Conservation (phyloP, 1,140 invertebrate genomes). For the Solen grandis region DNA sequence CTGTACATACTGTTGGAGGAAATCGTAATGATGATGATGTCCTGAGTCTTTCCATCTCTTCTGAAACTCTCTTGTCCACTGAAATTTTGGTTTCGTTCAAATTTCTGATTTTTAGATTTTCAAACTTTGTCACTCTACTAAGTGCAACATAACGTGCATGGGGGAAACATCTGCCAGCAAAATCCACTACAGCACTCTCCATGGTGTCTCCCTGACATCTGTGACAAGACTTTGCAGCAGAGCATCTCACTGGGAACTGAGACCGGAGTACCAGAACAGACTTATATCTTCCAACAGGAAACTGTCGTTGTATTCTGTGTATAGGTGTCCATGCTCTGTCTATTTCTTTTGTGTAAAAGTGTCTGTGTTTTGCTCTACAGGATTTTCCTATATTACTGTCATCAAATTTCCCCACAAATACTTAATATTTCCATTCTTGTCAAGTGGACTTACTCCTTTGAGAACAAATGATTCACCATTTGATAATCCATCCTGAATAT, state of each 20-base stretch:
- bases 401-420: neutral
- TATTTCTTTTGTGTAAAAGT: neutral
- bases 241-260: conserved; percentile 2
- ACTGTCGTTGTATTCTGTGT: neutral
- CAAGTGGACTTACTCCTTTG: neutral
- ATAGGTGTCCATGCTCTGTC: neutral
- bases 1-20: too few relatives aligned
- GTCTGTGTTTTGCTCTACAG: neutral
- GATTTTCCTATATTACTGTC: neutral
- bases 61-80: neutral
- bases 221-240: too few relatives aligned
- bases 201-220: neutral
- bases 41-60: neutral
- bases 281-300: neutral
- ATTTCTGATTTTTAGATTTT: neutral
- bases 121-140: too few relatives aligned
- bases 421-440: neutral
- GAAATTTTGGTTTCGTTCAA: neutral
- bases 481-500: neutral
- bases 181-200: conserved; percentile 1
- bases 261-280: neutral
- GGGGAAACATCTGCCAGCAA: neutral
- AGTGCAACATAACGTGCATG: neutral
- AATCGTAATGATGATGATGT: neutral
- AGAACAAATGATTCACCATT: neutral